Evolutionary conservation across 2,797 vertebrate genomes (phyloP), one percentile per base, ranked within the genome.

Genomic region (Furcifer pardalis): DNA sequence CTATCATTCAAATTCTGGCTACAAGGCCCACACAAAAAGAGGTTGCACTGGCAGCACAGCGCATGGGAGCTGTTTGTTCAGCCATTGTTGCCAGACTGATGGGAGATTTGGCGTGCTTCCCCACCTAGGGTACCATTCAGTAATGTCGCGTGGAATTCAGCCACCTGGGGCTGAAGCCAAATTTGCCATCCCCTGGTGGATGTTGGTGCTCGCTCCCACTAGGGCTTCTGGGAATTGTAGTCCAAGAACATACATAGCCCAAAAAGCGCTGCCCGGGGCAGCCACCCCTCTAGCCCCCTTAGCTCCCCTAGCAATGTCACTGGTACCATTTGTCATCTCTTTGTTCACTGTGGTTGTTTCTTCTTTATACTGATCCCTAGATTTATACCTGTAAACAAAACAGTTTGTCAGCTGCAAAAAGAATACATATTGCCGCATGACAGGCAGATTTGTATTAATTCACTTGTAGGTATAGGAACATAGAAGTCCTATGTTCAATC

Each of bases 21-120:
- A 40, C 0, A 0, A 83, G 35, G 80, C 46, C 46, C 89, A 17
- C 72, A 49, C 88, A 90, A 12, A 30, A 27, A 52, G 78, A 27
- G 0, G 0, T 12, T 59, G 27, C 75, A 7, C 73, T 87, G 82
- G 35, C 75, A 88, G 66, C 32, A 75, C 69, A 40, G 44, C 66
- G 82, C 69, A 74, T 56, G 35, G 81, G 79, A 91, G 62, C 4
- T 83, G 44, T 21, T 91, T 86, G 40, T 85, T 92, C 85, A 85
- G 90, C 90, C 81, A 82, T 79, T 89, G 32, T 66, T 89, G 86
- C 84, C 83, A 87, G 81, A 69, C 60, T 44, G 30, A 89, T 37
- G 78, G 86, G 77, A 59, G 10, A 65, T 86, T 82, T 79, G 87
- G 85, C 79, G 84, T 82, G 77, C 82, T 85, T 93, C 88, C 83